phyloP scores from a whole-genome alignment of 2,113 vertebrate genomes.

The Chaetura pelagica region DNA sequence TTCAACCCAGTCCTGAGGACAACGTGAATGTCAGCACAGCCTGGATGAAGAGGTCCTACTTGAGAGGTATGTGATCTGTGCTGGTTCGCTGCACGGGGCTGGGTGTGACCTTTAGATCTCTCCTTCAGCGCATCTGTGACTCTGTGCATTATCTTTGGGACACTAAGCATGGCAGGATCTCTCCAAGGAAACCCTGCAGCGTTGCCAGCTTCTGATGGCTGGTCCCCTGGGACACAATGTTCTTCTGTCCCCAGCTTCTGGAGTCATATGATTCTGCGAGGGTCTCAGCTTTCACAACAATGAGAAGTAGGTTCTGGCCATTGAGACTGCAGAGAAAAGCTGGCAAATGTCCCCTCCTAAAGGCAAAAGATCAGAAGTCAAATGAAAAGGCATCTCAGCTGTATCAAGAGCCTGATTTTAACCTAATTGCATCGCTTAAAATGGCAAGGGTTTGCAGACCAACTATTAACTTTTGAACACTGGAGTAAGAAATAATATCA shows the following conservation, averaged over 20 bases:
- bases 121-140: not conserved
- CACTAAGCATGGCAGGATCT: not conserved
- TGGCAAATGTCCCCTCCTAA: slow-evolving; percentile 16
- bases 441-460: not conserved
- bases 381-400: not conserved
- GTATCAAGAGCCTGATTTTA: not conserved
- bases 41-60: not conserved
- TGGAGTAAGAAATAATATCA: not conserved
- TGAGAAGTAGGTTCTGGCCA: not conserved
- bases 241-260: not conserved
- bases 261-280: not conserved
- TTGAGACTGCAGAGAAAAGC: not conserved
- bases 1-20: not conserved
- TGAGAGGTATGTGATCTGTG: not conserved
- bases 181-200: not conserved
- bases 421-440: not conserved
- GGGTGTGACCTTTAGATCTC: slow-evolving; percentile 35
- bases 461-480: not conserved
- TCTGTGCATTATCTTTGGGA: slow-evolving; percentile 31
- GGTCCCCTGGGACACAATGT: not conserved
- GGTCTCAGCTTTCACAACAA: slow-evolving; percentile 34
- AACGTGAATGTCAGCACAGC: not conserved
- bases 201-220: slow-evolving; percentile 11
- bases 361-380: not conserved
- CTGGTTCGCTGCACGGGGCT: not conserved